Evolutionary conservation across 2,113 vertebrate species (phyloP).

Genomic region (Bubo scandiacus): DNA sequence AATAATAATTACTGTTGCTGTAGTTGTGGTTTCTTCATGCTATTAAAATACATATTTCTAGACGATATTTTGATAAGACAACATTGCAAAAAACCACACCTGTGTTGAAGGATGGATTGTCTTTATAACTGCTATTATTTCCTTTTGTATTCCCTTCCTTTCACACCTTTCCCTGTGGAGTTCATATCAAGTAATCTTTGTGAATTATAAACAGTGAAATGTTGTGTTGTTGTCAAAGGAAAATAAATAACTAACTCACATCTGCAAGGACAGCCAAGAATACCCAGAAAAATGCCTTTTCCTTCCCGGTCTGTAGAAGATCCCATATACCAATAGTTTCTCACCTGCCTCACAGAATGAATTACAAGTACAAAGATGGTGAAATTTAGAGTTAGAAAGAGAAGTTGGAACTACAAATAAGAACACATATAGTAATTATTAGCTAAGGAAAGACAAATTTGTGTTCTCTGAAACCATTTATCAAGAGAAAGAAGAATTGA

Average conservation of each 20-base stretch:
- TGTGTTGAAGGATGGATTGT: neutral
- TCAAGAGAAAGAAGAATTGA: neutral
- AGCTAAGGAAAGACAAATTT: neutral
- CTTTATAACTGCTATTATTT: neutral
- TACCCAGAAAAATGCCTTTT: neutral
- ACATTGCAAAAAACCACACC: neutral
- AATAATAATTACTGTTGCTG: neutral
- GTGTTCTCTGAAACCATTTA: neutral
- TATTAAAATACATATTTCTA: neutral
- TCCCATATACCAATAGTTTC: neutral
- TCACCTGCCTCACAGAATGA: neutral
- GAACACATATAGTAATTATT: neutral
- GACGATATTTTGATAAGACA: neutral
- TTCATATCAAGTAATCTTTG: neutral
- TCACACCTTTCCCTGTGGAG: rapidly evolving
- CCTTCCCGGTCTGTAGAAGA: neutral
- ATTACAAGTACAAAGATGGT: neutral
- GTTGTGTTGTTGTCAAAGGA: neutral
- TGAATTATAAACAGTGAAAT: neutral
- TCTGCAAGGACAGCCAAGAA: neutral
- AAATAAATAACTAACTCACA: neutral
- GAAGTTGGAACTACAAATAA: neutral
- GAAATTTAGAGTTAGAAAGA: neutral
- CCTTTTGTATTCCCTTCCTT: neutral
- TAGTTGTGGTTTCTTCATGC: neutral